These are phyloP conservation scores for Caenorhabditis becei DNA, from an alignment of 2,888 invertebrate genomes.

Conservation along the genomic window DNA sequence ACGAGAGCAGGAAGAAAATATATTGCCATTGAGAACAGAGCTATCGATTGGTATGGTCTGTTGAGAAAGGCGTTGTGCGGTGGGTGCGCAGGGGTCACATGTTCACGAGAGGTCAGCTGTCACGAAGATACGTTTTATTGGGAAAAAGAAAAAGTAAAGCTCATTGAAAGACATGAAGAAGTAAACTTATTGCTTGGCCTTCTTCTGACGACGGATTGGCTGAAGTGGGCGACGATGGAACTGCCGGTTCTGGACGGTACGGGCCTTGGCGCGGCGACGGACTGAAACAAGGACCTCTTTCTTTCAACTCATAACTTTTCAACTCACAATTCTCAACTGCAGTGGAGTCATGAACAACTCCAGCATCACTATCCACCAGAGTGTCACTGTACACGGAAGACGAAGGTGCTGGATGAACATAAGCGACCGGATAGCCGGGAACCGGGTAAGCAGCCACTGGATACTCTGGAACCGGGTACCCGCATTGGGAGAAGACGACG, in stretches of 20 bases:
- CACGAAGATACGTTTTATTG: no score
- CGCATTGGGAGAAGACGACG: not conserved
- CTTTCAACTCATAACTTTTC: no score
- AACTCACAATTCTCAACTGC: not conserved
- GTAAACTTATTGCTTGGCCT: slow-evolving; percentile 8
- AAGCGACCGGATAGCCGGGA: slow-evolving; percentile 6
- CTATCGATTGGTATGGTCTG: no score
- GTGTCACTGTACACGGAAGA: not conserved
- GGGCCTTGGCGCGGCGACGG: slow-evolving; percentile 40
- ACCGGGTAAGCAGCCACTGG: slow-evolving; percentile 3
- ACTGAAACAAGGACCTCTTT: slow-evolving; percentile 26
- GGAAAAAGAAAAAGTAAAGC: no score
- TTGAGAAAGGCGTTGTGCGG: no score
- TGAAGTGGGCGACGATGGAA: slow-evolving; percentile 46
- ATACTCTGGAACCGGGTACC: slow-evolving; percentile 29
- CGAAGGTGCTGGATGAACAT: not conserved
- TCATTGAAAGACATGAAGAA: not conserved
- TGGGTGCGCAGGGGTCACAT: no score
- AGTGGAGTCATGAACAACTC: not conserved
- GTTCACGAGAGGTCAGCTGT: no score
- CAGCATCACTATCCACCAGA: not conserved
- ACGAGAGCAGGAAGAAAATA: no score
- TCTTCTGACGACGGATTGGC: slow-evolving; percentile 40
- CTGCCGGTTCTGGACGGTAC: slow-evolving; percentile 27
- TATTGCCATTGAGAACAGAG: no score